These are phyloP conservation scores for Phyllotis vaccarum DNA, from an alignment of 2,797 vertebrate species.

Conservation along the genomic window DNA sequence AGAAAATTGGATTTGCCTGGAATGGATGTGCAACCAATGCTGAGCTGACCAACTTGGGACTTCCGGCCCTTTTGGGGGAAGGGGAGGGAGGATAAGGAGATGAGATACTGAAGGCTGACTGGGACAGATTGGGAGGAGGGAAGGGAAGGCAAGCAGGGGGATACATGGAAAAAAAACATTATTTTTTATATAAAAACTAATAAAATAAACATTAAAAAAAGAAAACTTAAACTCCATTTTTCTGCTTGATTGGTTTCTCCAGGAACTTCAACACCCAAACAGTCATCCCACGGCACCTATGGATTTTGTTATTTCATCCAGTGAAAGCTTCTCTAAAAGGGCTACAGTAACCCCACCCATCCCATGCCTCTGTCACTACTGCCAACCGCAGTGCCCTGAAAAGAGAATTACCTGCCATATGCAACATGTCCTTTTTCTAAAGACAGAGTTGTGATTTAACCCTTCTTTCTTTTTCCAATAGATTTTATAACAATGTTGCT, in stretches of 20 bases:
- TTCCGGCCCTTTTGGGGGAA: too few relatives aligned
- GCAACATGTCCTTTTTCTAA: constrained; percentile 23
- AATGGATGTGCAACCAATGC: too few relatives aligned
- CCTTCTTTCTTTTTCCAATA: neutral
- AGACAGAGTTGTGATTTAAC: constrained; percentile 55
- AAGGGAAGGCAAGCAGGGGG: too few relatives aligned
- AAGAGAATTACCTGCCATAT: constrained; percentile 28
- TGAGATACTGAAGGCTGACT: too few relatives aligned
- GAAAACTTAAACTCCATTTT: constrained; percentile 51
- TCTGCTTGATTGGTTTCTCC: constrained; percentile 33
- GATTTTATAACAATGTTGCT: constrained; percentile 4
- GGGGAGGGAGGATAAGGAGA: too few relatives aligned
- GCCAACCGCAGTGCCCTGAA: constrained; percentile 30
- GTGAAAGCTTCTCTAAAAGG: neutral
- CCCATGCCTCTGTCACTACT: neutral
- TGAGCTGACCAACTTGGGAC: too few relatives aligned
- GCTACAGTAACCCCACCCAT: neutral
- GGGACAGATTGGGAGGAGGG: too few relatives aligned
- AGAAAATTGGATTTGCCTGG: too few relatives aligned
- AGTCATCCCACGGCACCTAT: neutral
- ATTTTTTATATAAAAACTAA: too few relatives aligned
- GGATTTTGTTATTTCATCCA: neutral
- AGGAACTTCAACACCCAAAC: neutral
- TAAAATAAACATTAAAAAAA: too few relatives aligned
- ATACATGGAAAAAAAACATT: too few relatives aligned